Conservation (phyloP, 1,140 invertebrate species). For the Pseudomyrmex cubaensis region DNA sequence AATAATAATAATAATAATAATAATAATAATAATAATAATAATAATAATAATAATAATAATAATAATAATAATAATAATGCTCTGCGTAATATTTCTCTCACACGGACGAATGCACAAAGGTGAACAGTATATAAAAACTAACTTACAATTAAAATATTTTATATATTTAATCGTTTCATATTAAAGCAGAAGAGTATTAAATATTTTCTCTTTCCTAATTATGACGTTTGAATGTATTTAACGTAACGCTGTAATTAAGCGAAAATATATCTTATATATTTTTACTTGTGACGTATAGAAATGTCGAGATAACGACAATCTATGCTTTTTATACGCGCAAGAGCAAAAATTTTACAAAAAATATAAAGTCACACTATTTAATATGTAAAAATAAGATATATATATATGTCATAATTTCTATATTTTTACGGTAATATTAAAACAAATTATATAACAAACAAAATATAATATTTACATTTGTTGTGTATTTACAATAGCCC, state of each 20-base stretch:
- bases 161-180: not conserved
- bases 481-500: conserved; percentile 26
- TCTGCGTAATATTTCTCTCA: not conserved
- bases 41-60: not conserved
- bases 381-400: no score
- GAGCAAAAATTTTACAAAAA: no score
- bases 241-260: not conserved
- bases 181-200: not conserved
- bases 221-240: not conserved
- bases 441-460: no score
- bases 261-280: not conserved
- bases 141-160: not conserved
- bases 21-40: conserved; percentile 19
- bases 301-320: no score
- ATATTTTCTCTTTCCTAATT: not conserved
- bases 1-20: no score
- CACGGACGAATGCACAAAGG: no score
- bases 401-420: no score
- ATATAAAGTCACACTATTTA: no score
- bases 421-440: no score
- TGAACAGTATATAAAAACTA: no score
- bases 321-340: no score
- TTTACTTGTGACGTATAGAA: no score
- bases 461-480: not conserved
- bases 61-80: not conserved